These are phyloP conservation scores for Ernsta delagoae DNA, from an alignment of 2,888 invertebrate species.

Conservation along the genomic window DNA sequence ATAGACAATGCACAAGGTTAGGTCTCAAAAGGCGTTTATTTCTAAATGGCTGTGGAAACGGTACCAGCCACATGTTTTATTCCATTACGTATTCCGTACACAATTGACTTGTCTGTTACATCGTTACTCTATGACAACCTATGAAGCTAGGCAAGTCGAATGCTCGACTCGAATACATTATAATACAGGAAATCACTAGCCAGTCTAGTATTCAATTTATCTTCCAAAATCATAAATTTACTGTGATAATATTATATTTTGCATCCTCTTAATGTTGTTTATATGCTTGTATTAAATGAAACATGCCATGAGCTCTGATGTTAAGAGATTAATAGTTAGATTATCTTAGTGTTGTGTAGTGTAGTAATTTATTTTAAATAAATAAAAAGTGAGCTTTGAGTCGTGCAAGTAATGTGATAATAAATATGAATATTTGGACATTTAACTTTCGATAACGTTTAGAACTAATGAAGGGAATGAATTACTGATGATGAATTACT, in stretches of 20 bases:
- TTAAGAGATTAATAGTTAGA: too few relatives aligned
- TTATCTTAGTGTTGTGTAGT: background rate
- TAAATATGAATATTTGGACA: too few relatives aligned
- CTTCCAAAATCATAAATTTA: constrained; percentile 81
- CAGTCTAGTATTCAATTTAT: constrained; percentile 76
- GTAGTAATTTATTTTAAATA: too few relatives aligned
- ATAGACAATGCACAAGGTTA: background rate
- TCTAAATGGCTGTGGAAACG: constrained; percentile 16
- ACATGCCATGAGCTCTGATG: background rate
- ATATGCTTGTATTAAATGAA: background rate
- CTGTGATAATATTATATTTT: constrained; percentile 70
- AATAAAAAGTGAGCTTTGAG: too few relatives aligned
- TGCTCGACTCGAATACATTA: constrained; percentile 76
- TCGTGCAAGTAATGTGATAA: background rate
- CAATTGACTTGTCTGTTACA: constrained; percentile 46
- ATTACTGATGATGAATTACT: background rate
- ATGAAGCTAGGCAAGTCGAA: constrained; percentile 55
- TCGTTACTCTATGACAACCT: constrained; percentile 69
- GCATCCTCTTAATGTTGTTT: constrained; percentile 61
- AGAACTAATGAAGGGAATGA: background rate
- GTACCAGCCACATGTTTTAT: constrained; percentile 17
- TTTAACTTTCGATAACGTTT: background rate
- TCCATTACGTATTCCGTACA: constrained; percentile 26
- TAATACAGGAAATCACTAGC: constrained; percentile 80
- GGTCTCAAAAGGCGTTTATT: background rate